Percentiles rank a stretch among this genome's conserved stretches.
Conservation (phyloP, 2,113 vertebrate genomes). For the Lamprotornis superbus region DNA sequence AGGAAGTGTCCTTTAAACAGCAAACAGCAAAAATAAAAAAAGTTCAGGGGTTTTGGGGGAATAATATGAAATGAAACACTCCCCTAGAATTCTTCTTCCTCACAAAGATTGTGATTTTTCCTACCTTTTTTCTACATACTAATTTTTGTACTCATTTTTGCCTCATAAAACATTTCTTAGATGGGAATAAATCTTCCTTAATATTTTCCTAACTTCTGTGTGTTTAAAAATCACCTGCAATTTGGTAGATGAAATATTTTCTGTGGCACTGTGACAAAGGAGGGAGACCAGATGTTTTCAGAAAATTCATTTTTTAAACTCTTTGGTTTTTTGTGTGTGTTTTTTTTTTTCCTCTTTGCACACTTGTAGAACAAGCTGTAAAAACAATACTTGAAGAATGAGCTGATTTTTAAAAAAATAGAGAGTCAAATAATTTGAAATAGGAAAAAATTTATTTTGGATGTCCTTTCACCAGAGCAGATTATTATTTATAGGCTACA, state of each 20-base stretch:
- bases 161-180: neutral
- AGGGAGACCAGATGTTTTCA: conserved; percentile 18
- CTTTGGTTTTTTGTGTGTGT: neutral
- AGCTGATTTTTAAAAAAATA: conserved; percentile 27
- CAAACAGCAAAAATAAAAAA: neutral
- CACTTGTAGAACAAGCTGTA: conserved; percentile 54
- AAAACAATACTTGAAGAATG: conserved; percentile 54
- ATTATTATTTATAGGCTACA: conserved; percentile 60
- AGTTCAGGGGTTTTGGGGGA: neutral
- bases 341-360: neutral
- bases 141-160: conserved; percentile 4
- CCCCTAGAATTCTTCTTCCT: neutral
- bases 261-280: conserved; percentile 38
- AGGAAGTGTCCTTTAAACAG: neutral
- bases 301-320: conserved; percentile 14
- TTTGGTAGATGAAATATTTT: conserved; percentile 49
- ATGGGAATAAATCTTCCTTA: neutral
- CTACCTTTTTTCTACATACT: neutral
- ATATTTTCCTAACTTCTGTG: neutral
- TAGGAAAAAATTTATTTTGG: conserved; percentile 38
- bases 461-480: conserved; percentile 32
- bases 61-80: neutral
- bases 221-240: conserved; percentile 33
- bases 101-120: neutral
- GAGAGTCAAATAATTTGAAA: neutral